Evolutionary conservation across 2,797 vertebrate genomes (phyloP).

Genomic region (Australoheros facetus): DNA sequence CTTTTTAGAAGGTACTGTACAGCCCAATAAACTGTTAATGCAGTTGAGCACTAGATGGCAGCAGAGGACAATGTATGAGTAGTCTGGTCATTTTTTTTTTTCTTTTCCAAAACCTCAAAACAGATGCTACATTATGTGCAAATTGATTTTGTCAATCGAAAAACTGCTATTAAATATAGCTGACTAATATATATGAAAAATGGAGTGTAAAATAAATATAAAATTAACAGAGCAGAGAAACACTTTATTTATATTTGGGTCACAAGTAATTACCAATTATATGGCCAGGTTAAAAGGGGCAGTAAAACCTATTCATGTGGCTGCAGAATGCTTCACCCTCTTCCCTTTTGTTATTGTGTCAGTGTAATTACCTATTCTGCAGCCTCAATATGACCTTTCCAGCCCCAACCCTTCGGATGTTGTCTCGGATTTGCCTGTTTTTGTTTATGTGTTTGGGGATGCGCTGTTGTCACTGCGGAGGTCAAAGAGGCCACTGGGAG

Average conservation of each 20-base stretch:
- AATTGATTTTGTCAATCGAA: not conserved
- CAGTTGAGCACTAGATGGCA: conserved; percentile 70
- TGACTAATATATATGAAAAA: not conserved
- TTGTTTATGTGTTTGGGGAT: conserved; percentile 35
- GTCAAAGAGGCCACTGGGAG: conserved; percentile 65
- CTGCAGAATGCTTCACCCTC: not conserved
- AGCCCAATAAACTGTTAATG: not conserved
- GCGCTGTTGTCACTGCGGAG: conserved; percentile 45
- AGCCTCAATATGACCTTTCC: conserved; percentile 41
- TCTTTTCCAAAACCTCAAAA: not conserved
- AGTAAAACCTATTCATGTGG: not conserved
- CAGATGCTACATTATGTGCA: not conserved
- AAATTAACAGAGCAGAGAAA: not conserved
- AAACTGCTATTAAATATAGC: not conserved
- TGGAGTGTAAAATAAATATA: not conserved
- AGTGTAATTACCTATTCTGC: conserved; percentile 14
- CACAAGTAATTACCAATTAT: not conserved
- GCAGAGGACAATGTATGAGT: conserved; percentile 54
- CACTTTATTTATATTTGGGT: not conserved
- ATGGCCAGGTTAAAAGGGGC: not conserved
- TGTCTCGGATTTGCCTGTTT: conserved; percentile 10
- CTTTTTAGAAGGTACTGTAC: not conserved
- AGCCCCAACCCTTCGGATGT: conserved; percentile 26
- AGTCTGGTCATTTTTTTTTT: not conserved
- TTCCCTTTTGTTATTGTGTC: not conserved